phyloP scores from a whole-genome alignment of 1,140 invertebrate genomes.

The Trinorchestia longiramus region DNA sequence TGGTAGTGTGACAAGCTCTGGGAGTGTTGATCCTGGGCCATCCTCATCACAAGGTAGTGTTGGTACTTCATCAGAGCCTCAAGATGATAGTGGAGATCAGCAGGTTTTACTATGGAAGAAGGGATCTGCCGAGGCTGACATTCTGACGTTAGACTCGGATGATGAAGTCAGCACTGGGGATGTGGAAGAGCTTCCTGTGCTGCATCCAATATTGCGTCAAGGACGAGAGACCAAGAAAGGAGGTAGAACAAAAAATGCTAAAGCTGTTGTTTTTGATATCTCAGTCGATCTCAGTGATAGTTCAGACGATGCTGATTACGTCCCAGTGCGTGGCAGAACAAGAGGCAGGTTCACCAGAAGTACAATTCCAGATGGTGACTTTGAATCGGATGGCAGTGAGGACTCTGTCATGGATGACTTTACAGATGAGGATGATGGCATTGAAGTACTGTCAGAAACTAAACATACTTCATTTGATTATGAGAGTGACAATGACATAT shows the following conservation, averaged over 20 bases:
- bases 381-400: neutral
- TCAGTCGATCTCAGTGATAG: constrained; percentile 8
- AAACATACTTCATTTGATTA: neutral
- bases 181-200: constrained; percentile 13
- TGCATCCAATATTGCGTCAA: neutral
- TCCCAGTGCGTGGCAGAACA: neutral
- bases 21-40: neutral
- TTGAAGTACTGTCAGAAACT: constrained; percentile 42
- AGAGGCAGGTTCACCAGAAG: neutral
- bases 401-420: neutral
- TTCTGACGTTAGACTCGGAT: constrained; percentile 3
- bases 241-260: neutral
- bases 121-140: neutral
- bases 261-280: constrained; percentile 18
- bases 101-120: neutral
- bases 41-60: neutral
- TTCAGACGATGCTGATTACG: constrained; percentile 21
- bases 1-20: neutral
- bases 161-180: neutral
- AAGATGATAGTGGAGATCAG: neutral
- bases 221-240: neutral
- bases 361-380: neutral
- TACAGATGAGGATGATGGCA: constrained; percentile 22
- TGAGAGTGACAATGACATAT: constrained; percentile 9
- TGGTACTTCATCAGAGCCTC: neutral